Evolutionary conservation across 2,113 vertebrate genomes (phyloP).

Genomic region (Dromaius novaehollandiae): DNA sequence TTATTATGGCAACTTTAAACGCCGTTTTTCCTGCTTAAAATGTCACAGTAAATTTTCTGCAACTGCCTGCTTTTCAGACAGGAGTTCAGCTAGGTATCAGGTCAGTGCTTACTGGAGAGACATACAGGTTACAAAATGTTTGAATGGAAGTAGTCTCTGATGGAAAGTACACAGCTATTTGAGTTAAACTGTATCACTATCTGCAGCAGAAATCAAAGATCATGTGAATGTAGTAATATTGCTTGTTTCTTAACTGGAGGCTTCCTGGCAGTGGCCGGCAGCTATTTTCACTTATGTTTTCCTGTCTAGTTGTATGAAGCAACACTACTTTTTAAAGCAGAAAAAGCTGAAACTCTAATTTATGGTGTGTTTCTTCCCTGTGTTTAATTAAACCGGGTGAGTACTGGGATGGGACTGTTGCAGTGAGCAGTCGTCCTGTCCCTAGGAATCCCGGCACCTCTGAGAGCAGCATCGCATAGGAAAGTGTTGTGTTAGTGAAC

Average conservation of each 20-base stretch:
- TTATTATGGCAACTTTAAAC: not conserved
- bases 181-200: not conserved
- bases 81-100: not conserved
- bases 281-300: not conserved
- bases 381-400: not conserved
- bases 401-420: not conserved
- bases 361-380: not conserved
- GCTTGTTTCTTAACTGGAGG: not conserved
- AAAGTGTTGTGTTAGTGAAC: not conserved
- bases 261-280: not conserved
- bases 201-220: not conserved
- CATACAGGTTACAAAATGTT: not conserved
- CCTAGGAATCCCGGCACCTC: not conserved
- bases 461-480: not conserved
- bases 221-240: not conserved
- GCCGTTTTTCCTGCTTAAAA: not conserved
- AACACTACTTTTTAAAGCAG: not conserved
- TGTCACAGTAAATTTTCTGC: not conserved
- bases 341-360: not conserved
- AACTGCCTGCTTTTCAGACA: not conserved
- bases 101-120: not conserved
- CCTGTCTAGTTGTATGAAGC: not conserved
- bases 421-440: not conserved
- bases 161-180: not conserved
- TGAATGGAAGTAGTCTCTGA: not conserved